Percentiles rank a stretch among this genome's conserved stretches.
phyloP scores from a whole-genome alignment of 2,113 vertebrate genomes.

The Nematolebias whitei region DNA sequence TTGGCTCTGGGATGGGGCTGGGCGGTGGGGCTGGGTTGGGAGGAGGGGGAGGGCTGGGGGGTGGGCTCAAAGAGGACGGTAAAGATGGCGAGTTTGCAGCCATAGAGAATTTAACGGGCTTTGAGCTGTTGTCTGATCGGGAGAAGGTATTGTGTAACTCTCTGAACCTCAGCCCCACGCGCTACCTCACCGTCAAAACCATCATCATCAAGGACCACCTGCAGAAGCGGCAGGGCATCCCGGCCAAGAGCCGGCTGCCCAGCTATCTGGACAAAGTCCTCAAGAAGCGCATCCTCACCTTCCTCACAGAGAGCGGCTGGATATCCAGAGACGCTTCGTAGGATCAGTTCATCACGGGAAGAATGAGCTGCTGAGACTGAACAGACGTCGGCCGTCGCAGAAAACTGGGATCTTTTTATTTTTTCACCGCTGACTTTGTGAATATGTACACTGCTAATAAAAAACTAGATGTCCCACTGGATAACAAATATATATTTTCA shows the following conservation, averaged over 20 bases:
- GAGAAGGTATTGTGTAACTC: conserved; percentile 96
- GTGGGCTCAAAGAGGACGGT: conserved; percentile 85
- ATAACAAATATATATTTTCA: conserved; percentile 53
- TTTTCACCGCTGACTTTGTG: conserved; percentile 40
- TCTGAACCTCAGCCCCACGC: conserved; percentile 89
- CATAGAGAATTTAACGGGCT: conserved; percentile 92
- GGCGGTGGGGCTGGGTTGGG: conserved; percentile 63
- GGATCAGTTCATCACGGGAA: neutral
- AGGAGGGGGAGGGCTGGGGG: conserved; percentile 59
- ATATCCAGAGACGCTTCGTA: conserved; percentile 93
- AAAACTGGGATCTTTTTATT: neutral
- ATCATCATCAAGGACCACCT: conserved; percentile 98
- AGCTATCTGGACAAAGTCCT: conserved; percentile 95
- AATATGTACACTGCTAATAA: conserved; percentile 62
- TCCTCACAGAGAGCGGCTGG: conserved; percentile 98
- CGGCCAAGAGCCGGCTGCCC: conserved; percentile 94
- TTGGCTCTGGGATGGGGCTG: conserved; percentile 63
- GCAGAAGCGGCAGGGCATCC: conserved; percentile 94
- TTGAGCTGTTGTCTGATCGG: conserved; percentile 93
- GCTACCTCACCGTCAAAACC: conserved; percentile 96
- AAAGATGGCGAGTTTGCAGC: conserved; percentile 92
- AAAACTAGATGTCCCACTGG: conserved; percentile 7
- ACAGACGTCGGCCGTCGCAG: conserved; percentile 39
- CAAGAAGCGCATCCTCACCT: conserved; percentile 94
- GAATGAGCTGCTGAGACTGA: conserved; percentile 8